Conservation (phyloP, 1,140 invertebrate genomes). For the Euwallacea similis region DNA sequence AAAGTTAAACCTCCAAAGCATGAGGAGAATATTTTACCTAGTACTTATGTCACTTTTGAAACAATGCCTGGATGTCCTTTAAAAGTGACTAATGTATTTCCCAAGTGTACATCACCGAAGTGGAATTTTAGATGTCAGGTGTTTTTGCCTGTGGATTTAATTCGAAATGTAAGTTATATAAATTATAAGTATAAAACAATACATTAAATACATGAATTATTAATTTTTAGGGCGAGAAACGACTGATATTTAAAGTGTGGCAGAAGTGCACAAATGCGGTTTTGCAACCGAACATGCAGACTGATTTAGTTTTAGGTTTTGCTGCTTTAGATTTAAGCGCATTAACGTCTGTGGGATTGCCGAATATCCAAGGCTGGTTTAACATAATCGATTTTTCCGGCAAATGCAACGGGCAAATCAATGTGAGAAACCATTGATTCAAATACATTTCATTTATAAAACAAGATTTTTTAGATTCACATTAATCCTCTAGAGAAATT, state of each 20-base stretch:
- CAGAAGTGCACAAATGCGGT: constrained; percentile 52
- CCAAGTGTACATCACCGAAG: constrained; percentile 58
- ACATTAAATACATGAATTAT: not conserved
- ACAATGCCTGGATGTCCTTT: constrained; percentile 44
- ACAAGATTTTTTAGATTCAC: constrained; percentile 51
- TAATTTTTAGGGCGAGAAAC: constrained; percentile 58
- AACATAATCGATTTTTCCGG: constrained; percentile 65
- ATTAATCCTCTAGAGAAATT: constrained; percentile 59
- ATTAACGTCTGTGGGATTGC: constrained; percentile 55
- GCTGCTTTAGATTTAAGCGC: constrained; percentile 62
- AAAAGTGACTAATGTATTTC: constrained; percentile 58
- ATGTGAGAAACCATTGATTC: constrained; percentile 52
- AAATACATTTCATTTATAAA: not conserved
- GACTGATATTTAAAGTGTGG: constrained; percentile 65
- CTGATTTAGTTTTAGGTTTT: constrained; percentile 62
- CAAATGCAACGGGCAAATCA: constrained; percentile 63
- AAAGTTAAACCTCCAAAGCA: constrained; percentile 42
- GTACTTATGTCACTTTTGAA: constrained; percentile 65
- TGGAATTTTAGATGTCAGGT: constrained; percentile 62
- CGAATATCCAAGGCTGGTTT: constrained; percentile 63
- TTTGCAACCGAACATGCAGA: constrained; percentile 55
- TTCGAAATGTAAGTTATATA: constrained; percentile 58
- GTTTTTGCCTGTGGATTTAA: constrained; percentile 56
- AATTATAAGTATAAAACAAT: not conserved
- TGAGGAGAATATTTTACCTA: constrained; percentile 52